phyloP scores from a whole-genome alignment of 2,888 invertebrate genomes.

The Aphodius granarius region DNA sequence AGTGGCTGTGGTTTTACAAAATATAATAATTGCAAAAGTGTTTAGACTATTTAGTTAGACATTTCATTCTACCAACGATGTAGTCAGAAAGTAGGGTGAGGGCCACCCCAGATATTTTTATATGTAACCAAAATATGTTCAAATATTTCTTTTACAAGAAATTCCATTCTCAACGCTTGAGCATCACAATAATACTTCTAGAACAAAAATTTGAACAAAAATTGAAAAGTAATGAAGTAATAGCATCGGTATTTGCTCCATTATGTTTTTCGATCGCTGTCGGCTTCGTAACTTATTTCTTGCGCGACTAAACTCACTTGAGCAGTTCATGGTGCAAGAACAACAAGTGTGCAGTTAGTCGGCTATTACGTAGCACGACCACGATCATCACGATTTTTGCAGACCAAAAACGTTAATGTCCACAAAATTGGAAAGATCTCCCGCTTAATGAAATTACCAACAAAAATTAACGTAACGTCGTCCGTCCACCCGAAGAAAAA shows the following conservation, averaged over 20 bases:
- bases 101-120: too few species aligned
- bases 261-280: background rate
- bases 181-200: too few species aligned
- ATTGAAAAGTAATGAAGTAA: background rate
- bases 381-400: background rate
- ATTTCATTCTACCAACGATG: too few species aligned
- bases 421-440: background rate
- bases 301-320: background rate
- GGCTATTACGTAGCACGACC: background rate
- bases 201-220: too few species aligned
- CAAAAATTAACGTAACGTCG: background rate
- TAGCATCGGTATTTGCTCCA: background rate
- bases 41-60: too few species aligned
- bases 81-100: too few species aligned
- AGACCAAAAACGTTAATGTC: background rate
- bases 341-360: background rate
- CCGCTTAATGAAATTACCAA: background rate
- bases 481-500: too few species aligned
- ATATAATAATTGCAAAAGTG: too few species aligned
- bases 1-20: too few species aligned
- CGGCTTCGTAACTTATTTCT: background rate
- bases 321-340: background rate
- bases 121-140: too few species aligned
- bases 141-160: too few species aligned
- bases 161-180: too few species aligned